Base-by-base conservation (phyloP, 2,113 vertebrate genomes). In the Gavia stellata region DNA sequence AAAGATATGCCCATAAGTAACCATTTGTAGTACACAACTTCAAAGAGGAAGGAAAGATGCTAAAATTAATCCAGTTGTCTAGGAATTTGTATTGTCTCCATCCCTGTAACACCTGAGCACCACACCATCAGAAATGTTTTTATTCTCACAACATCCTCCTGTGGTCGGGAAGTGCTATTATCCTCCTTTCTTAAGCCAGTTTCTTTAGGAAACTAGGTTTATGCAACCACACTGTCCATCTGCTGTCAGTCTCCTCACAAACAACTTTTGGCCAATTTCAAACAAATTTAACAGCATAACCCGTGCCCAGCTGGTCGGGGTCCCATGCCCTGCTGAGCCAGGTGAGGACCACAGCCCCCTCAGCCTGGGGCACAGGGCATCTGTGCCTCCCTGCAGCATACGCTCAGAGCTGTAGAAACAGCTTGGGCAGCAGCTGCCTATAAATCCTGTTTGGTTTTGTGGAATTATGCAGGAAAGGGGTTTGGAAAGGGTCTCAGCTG, bases 281-380 rank as follows among this genome's bases (percentile, higher is more conserved):
- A 47, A 8, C 61, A 59, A 45, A 86, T 59, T 52, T 65, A 63
- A 68, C 25, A 33, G 11, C 6, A 21, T 50, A 68, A 56, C 5
- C 20, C 0, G 0, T 52, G 45, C 25, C 50, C 40, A 82, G 28
- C 53, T 9, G 1, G 6, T 53, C 38, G 55, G 49, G 16, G 70
- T 83, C 17, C 47, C 58, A 58, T n/a, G 55, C 9, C 31, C 16
- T 53, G 36, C 42, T 58, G 56, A 89, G 20, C 8, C 2, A 1
- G 19, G 8, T 66, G 61, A 92, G 59, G 40, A 81, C 9, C 13
- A 26, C 29, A n/a, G 33, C 25, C 26, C 20, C 24, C 53, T 42
- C 53, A 36, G 8, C 73, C 40, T 36, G n/a, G 40, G 23, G 7
- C 0, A 0, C 24, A 40, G 28, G 24, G 8, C 33, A 10, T 23